Percentiles rank a stretch among this genome's conserved stretches.
These are phyloP conservation scores for Orientallactaga sibirica DNA, from an alignment of 2,797 vertebrate genomes.

Conservation along the genomic window DNA sequence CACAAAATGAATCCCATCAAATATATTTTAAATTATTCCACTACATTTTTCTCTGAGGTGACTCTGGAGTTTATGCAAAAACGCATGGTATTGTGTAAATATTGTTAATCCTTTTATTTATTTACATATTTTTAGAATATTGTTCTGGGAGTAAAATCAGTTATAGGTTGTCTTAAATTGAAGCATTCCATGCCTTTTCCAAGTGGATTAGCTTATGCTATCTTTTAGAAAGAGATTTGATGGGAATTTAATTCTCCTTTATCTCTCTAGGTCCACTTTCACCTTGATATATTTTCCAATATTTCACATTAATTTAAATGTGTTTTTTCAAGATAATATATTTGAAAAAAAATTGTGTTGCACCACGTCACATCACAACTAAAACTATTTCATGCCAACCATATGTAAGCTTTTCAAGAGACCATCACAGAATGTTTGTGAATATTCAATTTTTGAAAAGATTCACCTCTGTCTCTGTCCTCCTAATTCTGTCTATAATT, in stretches of 20 bases:
- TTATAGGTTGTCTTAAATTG: not conserved
- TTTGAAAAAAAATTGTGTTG: slow-evolving; percentile 14
- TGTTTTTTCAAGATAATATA: slow-evolving; percentile 62
- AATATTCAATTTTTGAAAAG: not conserved
- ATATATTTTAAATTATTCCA: not conserved
- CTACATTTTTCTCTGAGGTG: not conserved
- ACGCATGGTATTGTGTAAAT: not conserved
- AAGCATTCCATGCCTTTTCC: not conserved
- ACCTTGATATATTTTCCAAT: slow-evolving; percentile 65
- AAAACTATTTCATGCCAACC: slow-evolving; percentile 66
- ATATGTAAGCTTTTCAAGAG: slow-evolving; percentile 36
- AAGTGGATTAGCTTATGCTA: not conserved
- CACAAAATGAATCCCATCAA: not conserved
- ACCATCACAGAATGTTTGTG: not conserved
- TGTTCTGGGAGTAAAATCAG: not conserved
- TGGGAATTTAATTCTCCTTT: slow-evolving; percentile 72
- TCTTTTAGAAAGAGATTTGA: slow-evolving; percentile 36
- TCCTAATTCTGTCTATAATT: not conserved
- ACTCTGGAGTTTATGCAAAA: not conserved
- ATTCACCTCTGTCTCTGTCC: not conserved
- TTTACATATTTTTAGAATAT: slow-evolving; percentile 53
- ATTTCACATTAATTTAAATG: slow-evolving; percentile 68
- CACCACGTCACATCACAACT: slow-evolving; percentile 6
- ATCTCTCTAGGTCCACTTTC: slow-evolving; percentile 47
- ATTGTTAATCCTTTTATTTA: not conserved